Percentiles rank a stretch among this genome's conserved stretches.
phyloP scores from a whole-genome alignment of 2,113 vertebrate species.

The Bos taurus region ARS-UCD2.0 NC_037338.1:102500501-102501000 shows the following conservation, averaged over 20 bases:
- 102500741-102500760: neutral
- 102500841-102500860: neutral
- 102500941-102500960: neutral
- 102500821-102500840: neutral
- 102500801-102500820: rapidly evolving
- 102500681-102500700: neutral
- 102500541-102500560: neutral
- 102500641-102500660: rapidly evolving
- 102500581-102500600: neutral
- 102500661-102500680: rapidly evolving
- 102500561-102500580: neutral
- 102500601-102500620: rapidly evolving
- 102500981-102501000: neutral
- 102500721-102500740: neutral
- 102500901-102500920: neutral
- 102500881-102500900: neutral
- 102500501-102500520: neutral
- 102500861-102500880: neutral
- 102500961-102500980: neutral
- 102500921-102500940: neutral
- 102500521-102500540: neutral
- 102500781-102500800: neutral
- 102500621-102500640: neutral
- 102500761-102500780: neutral
- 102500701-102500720: neutral